These are phyloP conservation scores for Marcusenius ussheri DNA, from an alignment of 2,113 vertebrate genomes.

Conservation along the genomic window DNA sequence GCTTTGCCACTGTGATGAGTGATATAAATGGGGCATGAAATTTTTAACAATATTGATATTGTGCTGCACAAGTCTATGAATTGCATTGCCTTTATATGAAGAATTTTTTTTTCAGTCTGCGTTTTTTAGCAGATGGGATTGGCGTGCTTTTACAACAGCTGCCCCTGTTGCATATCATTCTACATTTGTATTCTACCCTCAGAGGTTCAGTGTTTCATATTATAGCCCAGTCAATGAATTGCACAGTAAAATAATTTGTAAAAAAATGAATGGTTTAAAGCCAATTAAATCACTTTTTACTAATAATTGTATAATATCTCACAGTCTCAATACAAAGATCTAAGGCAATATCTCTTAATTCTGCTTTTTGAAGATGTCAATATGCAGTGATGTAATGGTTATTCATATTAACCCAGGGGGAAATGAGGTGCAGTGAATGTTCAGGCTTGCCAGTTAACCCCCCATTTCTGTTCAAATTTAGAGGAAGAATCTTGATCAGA, in stretches of 20 bases:
- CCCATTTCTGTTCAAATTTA: conserved; percentile 69
- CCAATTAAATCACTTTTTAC: neutral
- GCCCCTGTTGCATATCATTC: neutral
- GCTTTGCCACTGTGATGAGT: conserved; percentile 28
- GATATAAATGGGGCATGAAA: neutral
- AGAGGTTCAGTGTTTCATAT: neutral
- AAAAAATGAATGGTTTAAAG: neutral
- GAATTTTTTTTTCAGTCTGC: neutral
- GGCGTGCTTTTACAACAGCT: neutral
- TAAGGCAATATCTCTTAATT: neutral
- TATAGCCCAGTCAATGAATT: neutral
- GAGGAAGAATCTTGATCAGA: conserved; percentile 87
- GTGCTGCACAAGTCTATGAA: neutral
- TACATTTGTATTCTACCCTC: neutral
- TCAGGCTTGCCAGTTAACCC: conserved; percentile 40
- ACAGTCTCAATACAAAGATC: neutral
- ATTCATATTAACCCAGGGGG: neutral
- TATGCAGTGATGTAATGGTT: neutral
- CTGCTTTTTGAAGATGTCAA: neutral
- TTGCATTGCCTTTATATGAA: neutral
- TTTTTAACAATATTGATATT: neutral
- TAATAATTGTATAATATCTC: neutral
- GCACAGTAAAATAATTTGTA: neutral
- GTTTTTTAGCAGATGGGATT: neutral
- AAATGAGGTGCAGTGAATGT: neutral